These are phyloP conservation scores for Coracias cyanogaster DNA, from an alignment of 2,797 vertebrate species.

Conservation along the genomic window DNA sequence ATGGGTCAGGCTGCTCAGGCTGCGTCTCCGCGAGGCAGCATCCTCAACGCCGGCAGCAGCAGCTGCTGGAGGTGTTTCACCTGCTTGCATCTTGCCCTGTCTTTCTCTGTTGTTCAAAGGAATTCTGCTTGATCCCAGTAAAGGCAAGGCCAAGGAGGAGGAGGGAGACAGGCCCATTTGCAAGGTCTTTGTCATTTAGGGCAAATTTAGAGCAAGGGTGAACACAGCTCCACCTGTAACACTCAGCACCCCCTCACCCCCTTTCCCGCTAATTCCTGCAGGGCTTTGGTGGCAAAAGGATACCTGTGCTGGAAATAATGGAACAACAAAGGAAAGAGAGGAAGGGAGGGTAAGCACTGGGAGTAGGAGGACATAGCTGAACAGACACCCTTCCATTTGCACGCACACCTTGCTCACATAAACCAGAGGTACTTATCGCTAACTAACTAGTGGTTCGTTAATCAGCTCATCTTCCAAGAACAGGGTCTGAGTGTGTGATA, in stretches of 20 bases:
- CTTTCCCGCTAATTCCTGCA: slow-evolving; percentile 5
- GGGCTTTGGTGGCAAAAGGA: neutral
- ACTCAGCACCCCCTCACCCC: neutral
- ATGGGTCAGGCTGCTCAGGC: neutral
- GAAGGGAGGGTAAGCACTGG: neutral
- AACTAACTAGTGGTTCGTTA: neutral
- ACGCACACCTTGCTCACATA: neutral
- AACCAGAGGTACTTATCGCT: neutral
- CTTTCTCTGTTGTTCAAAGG: neutral
- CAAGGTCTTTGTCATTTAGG: neutral
- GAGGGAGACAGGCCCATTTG: neutral
- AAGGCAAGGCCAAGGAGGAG: neutral
- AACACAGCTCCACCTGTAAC: neutral
- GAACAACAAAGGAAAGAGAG: neutral
- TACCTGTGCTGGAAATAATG: neutral
- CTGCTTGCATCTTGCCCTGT: neutral
- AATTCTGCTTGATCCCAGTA: neutral
- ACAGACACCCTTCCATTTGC: neutral
- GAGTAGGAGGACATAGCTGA: neutral
- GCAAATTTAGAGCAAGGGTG: neutral
- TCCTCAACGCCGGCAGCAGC: neutral
- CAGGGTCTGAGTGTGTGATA: neutral
- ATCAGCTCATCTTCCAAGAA: neutral
- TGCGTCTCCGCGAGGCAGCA: fast-evolving
- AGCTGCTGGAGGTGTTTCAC: neutral